Evolutionary conservation across 2,888 invertebrate species (phyloP).

Genomic region (Drosophila neonasuta): DNA sequence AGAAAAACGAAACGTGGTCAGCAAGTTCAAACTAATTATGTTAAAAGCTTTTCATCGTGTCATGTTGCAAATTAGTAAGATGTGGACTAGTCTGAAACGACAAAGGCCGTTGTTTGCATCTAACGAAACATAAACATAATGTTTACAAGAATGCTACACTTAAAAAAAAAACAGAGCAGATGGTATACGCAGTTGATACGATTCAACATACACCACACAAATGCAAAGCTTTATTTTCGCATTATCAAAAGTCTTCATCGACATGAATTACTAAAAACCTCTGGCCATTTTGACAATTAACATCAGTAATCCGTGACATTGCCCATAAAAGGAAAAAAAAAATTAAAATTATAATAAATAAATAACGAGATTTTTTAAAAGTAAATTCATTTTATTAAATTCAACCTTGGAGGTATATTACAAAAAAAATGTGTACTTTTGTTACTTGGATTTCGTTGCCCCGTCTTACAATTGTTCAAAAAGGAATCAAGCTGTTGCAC

Average conservation of each 20-base stretch:
- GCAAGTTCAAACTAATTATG: constrained; percentile 82
- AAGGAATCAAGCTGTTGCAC: constrained; percentile 11
- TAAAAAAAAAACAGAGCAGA: constrained; percentile 65
- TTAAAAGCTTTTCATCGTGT: constrained; percentile 79
- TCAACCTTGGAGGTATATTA: too few species aligned
- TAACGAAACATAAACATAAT: constrained; percentile 55
- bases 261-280: constrained; percentile 51
- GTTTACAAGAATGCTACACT: constrained; percentile 52
- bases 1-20: constrained; percentile 81
- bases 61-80: constrained; percentile 60
- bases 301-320: background rate
- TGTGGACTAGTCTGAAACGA: constrained; percentile 25
- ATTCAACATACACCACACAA: background rate
- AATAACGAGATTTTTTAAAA: too few species aligned
- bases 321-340: background rate
- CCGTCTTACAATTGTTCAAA: constrained; percentile 2
- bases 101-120: constrained; percentile 30
- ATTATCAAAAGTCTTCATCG: constrained; percentile 35
- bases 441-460: constrained; percentile 23
- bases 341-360: too few species aligned
- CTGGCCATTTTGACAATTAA: constrained; percentile 27
- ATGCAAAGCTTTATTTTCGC: constrained; percentile 17
- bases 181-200: constrained; percentile 4
- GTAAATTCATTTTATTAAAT: too few species aligned
- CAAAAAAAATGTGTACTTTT: too few species aligned